phyloP scores from a whole-genome alignment of 1,140 invertebrate species.

The Proctacanthus coquilletti region DNA sequence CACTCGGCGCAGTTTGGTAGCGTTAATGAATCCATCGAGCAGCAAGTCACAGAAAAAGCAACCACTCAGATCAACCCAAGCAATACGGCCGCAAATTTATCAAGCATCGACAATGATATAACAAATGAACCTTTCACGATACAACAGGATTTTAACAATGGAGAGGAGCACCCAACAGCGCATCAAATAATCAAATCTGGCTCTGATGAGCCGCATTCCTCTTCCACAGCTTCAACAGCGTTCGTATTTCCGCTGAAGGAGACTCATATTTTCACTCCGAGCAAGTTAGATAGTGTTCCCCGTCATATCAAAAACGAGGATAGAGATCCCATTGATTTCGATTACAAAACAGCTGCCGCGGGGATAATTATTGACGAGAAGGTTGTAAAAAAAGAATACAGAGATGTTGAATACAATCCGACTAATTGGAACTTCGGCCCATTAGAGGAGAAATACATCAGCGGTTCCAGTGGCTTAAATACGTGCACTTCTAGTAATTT shows the following conservation, averaged over 20 bases:
- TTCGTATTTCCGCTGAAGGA: constrained; percentile 24
- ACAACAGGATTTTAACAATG: too few relatives aligned
- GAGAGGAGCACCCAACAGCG: too few relatives aligned
- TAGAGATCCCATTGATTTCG: constrained; percentile 19
- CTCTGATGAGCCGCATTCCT: too few relatives aligned
- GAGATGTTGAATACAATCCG: constrained; percentile 29
- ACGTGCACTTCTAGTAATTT: too few relatives aligned
- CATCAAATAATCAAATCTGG: too few relatives aligned
- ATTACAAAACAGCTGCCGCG: constrained; percentile 26
- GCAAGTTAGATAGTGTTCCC: background rate
- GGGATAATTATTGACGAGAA: constrained; percentile 29
- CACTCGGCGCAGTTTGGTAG: constrained; percentile 14
- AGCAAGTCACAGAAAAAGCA: constrained; percentile 9
- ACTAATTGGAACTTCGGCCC: constrained; percentile 10
- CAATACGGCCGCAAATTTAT: background rate
- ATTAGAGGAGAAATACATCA: too few relatives aligned
- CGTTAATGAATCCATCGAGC: constrained; percentile 13
- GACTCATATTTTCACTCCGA: constrained; percentile 28
- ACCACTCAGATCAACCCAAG: background rate
- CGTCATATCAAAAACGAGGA: background rate
- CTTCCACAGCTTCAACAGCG: constrained; percentile 5
- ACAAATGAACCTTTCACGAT: too few relatives aligned
- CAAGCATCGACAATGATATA: background rate
- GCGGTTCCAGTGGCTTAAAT: too few relatives aligned
- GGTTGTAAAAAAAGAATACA: constrained; percentile 28